phyloP scores from a whole-genome alignment of 1,140 invertebrate genomes.

The Lasioglossum baleicum region DNA sequence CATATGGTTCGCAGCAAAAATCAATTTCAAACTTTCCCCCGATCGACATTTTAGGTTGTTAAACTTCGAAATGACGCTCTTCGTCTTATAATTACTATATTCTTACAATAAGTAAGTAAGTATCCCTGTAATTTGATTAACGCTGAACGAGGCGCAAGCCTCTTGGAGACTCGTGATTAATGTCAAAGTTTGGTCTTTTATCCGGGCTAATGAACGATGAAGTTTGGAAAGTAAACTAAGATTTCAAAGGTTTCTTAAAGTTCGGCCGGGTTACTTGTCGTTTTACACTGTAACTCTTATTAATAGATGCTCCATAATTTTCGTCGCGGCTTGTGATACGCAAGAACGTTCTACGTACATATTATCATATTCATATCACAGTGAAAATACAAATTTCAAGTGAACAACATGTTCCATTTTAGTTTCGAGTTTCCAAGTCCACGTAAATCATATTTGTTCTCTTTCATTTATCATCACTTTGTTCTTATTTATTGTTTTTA shows the following conservation, averaged over 20 bases:
- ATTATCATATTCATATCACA: no score
- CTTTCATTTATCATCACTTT: no score
- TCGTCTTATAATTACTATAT: neutral
- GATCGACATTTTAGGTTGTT: neutral
- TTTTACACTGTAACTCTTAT: neutral
- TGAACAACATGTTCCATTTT: no score
- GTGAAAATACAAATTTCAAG: no score
- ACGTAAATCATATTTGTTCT: no score
- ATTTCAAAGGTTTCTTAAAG: constrained; percentile 22
- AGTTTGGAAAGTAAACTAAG: constrained; percentile 31
- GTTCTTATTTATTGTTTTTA: no score
- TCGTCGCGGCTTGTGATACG: no score
- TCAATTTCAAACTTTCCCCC: no score
- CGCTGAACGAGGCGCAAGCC: neutral
- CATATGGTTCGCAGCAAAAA: no score
- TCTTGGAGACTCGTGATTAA: neutral
- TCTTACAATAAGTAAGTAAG: constrained; percentile 12
- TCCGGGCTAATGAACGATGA: constrained; percentile 1
- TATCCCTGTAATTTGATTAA: constrained; percentile 33
- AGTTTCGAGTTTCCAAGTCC: no score
- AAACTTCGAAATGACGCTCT: neutral
- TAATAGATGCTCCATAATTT: neutral
- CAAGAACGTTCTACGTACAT: no score
- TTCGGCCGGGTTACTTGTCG: neutral
- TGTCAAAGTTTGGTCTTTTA: constrained; percentile 9